phyloP scores from a whole-genome alignment of 2,797 vertebrate genomes.

The Eupleurogrammus muticus region DNA sequence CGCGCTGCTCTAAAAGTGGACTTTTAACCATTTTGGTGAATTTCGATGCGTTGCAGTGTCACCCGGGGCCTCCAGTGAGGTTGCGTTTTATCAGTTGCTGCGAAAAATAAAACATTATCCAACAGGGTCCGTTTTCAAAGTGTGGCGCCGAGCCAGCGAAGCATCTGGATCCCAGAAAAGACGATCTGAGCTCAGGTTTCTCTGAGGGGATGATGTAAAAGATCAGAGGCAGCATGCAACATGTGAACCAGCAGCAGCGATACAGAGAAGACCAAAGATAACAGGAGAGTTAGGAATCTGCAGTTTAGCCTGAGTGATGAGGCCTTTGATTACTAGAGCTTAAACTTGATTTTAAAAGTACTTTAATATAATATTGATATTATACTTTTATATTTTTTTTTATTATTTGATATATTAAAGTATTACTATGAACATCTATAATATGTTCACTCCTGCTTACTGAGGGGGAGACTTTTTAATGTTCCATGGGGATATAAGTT shows the following conservation, averaged over 20 bases:
- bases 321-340: no score
- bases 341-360: no score
- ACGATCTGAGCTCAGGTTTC: conserved; percentile 31
- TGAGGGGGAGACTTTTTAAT: no score
- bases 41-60: conserved; percentile 2
- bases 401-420: no score
- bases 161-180: conserved; percentile 22
- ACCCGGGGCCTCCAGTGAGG: background rate
- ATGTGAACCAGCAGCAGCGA: conserved; percentile 24
- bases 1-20: background rate
- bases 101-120: conserved; percentile 11
- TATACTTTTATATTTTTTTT: no score
- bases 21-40: conserved; percentile 18
- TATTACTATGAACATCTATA: no score
- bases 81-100: conserved; percentile 9
- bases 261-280: conserved; percentile 22
- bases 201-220: conserved; percentile 22
- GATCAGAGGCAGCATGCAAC: no score
- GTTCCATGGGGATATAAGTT: no score
- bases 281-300: conserved; percentile 17
- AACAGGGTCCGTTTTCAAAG: conserved; percentile 30
- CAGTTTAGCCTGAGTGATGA: conserved; percentile 26
- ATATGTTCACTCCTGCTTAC: no score
- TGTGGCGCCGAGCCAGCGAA: conserved; percentile 20
- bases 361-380: no score